Evolutionary conservation across 2,113 vertebrate species (phyloP).

Genomic region (Vicugna pacos): DNA sequence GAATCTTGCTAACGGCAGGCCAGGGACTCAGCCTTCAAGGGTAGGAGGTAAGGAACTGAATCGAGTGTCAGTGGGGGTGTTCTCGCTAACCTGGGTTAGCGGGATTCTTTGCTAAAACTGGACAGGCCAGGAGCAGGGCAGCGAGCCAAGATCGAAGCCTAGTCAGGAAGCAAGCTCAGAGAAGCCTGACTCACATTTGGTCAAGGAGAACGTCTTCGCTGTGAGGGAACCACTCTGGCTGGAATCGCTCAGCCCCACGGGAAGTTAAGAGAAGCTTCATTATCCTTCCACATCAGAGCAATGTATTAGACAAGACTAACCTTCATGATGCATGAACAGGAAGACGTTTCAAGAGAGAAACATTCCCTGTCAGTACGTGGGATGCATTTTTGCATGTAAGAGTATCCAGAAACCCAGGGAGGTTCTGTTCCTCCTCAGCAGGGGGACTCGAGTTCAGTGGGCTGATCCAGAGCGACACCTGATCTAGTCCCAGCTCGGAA

Average conservation of each 20-base stretch:
- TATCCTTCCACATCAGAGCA: neutral
- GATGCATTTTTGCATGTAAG: neutral
- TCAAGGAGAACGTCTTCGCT: neutral
- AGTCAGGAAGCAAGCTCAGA: neutral
- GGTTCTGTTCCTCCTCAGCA: neutral
- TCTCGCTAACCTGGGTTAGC: neutral
- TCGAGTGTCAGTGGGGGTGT: neutral
- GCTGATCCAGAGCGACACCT: neutral
- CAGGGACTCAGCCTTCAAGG: neutral
- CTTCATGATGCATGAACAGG: neutral
- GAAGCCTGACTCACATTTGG: neutral
- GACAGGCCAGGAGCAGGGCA: neutral
- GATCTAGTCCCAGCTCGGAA: neutral
- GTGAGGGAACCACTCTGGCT: neutral
- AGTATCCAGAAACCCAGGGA: neutral
- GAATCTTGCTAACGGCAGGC: neutral
- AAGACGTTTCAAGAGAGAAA: neutral
- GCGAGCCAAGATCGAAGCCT: neutral
- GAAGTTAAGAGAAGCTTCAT: neutral
- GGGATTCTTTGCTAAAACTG: neutral
- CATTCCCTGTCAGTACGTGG: neutral
- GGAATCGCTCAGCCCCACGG: neutral
- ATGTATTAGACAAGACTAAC: neutral
- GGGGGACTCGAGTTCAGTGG: neutral
- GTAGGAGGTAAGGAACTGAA: neutral